Conservation (phyloP, 2,113 vertebrate genomes). For the Hyaena hyaena region DNA sequence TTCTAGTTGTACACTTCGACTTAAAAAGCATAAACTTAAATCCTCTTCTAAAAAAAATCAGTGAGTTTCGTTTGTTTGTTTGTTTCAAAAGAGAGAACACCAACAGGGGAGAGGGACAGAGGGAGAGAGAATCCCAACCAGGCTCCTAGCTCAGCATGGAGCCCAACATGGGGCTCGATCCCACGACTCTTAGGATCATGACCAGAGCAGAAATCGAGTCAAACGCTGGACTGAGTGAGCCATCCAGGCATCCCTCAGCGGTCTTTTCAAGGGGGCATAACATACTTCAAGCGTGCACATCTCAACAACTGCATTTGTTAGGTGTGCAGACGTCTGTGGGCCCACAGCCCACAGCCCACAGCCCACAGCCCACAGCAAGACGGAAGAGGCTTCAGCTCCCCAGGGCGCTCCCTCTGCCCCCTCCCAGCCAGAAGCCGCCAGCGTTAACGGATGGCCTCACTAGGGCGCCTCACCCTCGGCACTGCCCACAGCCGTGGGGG, state of each 20-base stretch:
- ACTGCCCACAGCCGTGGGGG: background rate
- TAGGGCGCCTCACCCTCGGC: background rate
- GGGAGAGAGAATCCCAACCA: no score
- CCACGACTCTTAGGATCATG: no score
- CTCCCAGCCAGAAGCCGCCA: background rate
- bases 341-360: background rate
- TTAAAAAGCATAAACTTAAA: background rate
- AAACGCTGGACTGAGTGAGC: no score
- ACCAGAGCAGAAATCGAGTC: no score
- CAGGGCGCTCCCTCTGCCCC: no score
- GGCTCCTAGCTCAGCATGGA: no score
- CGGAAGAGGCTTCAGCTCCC: background rate
- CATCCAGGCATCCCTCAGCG: no score
- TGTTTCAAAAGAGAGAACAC: no score
- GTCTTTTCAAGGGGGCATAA: background rate
- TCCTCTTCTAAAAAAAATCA: background rate
- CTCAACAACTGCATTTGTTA: background rate
- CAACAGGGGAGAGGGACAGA: no score
- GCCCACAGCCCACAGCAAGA: background rate
- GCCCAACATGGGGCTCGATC: no score
- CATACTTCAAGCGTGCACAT: background rate
- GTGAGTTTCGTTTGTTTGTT: no score
- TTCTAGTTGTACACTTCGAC: background rate
- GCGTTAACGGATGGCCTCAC: background rate
- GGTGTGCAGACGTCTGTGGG: background rate